A percentile compares a stretch with the other conserved stretches of the same genome.
Conservation (phyloP, 1,140 invertebrate species). For the Harlomillsia oculata region DNA sequence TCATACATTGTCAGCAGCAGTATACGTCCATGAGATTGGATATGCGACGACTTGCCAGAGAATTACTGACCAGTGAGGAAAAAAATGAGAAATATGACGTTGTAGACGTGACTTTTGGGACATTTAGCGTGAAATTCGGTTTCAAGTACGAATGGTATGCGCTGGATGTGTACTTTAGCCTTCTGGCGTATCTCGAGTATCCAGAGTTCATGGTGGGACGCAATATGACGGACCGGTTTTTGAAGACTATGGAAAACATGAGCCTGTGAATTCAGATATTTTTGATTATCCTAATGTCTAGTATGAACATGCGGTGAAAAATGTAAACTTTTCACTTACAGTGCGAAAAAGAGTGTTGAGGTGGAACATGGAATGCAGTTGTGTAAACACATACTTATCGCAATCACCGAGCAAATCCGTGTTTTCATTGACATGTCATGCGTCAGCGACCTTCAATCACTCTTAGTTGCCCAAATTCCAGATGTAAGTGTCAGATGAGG, state of each 20-base stretch:
- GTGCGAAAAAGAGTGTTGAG: slow-evolving; percentile 32
- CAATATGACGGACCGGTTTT: slow-evolving; percentile 55
- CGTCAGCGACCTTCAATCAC: not conserved
- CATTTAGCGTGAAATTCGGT: slow-evolving; percentile 71
- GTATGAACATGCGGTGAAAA: not conserved
- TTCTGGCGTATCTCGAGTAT: slow-evolving; percentile 70
- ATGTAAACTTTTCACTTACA: slow-evolving; percentile 5
- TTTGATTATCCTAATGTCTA: slow-evolving; percentile 3
- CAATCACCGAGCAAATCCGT: too few species aligned
- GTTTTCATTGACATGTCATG: too few species aligned
- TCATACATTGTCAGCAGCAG: slow-evolving; percentile 74
- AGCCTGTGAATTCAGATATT: slow-evolving; percentile 44
- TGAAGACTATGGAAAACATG: slow-evolving; percentile 63
- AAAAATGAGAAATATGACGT: slow-evolving; percentile 70
- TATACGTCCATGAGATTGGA: slow-evolving; percentile 79
- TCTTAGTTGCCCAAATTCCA: not conserved
- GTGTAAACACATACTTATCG: not conserved
- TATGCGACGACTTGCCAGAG: slow-evolving; percentile 63
- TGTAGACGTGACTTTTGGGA: slow-evolving; percentile 57
- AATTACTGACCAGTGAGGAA: slow-evolving; percentile 57
- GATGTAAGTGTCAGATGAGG: not conserved
- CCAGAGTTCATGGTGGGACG: slow-evolving; percentile 49
- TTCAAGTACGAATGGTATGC: slow-evolving; percentile 71
- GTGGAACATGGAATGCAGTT: slow-evolving; percentile 36
- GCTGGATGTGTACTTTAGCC: slow-evolving; percentile 69